Conservation (phyloP, 1,140 invertebrate genomes). For the Choristoneura fumiferana region DNA sequence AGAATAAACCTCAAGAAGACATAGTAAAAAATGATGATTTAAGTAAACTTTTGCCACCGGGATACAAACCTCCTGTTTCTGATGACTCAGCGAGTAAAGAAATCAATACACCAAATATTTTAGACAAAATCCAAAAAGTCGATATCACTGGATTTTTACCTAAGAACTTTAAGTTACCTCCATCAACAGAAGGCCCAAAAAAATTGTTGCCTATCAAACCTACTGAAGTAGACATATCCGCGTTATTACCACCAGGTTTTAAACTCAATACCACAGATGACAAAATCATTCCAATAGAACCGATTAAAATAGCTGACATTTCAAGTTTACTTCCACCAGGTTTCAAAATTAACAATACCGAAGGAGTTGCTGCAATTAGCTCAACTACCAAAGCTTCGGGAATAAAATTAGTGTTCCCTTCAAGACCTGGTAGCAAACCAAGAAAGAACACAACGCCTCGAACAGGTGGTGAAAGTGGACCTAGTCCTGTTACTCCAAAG, state of each 20-base stretch:
- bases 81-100: constrained; percentile 49
- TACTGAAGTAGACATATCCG: constrained; percentile 79
- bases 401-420: constrained; percentile 88
- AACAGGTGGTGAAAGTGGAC: constrained; percentile 48
- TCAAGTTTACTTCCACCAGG: constrained; percentile 80
- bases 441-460: constrained; percentile 81
- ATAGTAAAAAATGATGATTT: constrained; percentile 74
- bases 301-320: constrained; percentile 78
- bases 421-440: constrained; percentile 85
- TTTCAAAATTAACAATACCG: constrained; percentile 72
- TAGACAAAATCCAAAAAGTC: constrained; percentile 76
- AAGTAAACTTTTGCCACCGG: constrained; percentile 82
- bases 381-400: constrained; percentile 71
- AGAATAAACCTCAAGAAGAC: constrained; percentile 67
- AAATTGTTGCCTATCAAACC: constrained; percentile 67
- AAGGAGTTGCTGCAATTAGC: constrained; percentile 43
- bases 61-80: constrained; percentile 70
- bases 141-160: constrained; percentile 83
- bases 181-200: constrained; percentile 70
- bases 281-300: constrained; percentile 52
- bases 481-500: constrained; percentile 79
- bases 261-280: constrained; percentile 63
- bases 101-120: constrained; percentile 40
- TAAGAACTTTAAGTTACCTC: constrained; percentile 78
- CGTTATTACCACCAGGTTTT: constrained; percentile 81